Evolutionary conservation across 2,888 invertebrate genomes (phyloP), one percentile per base, ranked within the genome.

Genomic region (Melolontha melolontha): DNA sequence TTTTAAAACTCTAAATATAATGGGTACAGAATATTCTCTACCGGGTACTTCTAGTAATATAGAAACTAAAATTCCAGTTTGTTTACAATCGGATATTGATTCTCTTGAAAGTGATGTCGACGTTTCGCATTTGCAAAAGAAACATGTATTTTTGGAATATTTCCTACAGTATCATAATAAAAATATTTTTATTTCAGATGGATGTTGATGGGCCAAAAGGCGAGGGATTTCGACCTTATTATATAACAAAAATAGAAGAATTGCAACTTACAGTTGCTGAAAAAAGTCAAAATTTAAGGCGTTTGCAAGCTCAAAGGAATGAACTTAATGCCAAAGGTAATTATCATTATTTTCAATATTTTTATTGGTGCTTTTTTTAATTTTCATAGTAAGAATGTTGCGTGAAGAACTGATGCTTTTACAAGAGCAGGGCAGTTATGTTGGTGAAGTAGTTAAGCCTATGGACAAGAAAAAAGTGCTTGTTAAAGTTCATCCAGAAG

Each of bases 401-500:
- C 91, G 98, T 7, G 99, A 99, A 81, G 99, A 99, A 81, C 86
- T 99, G 0, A 98, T 98, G 85, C 87, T 98, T 27, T 86, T 99
- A 10, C 94, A 94, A 82, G 99, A 99, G 80, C 99, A 99, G 82
- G 99, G 99, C 11, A 98, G 98, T 14, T 98, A 99, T 85, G 99
- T 99, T 1, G 99, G 99, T 8, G 99, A 99, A 85, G 98, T 99
- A 4, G 98, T 98, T 0, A 98, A 99, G 81, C 97, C 98, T 0
- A 99, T 99, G 98, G 99, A 99, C 83, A 99, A 99, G 84, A 99
- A 99, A 85, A 99, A 99, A 84, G 98, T 99, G 0, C 87, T 99
- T 0, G 98, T 99, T 0, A 99, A 99, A 86, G 98, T 98, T 0
- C 98, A 99, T 81, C 98, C 98, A 0, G 99, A 99, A 85, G 99